These are phyloP conservation scores for Dascyllus trimaculatus DNA, from an alignment of 2,113 vertebrate species.

Conservation along the genomic window DNA sequence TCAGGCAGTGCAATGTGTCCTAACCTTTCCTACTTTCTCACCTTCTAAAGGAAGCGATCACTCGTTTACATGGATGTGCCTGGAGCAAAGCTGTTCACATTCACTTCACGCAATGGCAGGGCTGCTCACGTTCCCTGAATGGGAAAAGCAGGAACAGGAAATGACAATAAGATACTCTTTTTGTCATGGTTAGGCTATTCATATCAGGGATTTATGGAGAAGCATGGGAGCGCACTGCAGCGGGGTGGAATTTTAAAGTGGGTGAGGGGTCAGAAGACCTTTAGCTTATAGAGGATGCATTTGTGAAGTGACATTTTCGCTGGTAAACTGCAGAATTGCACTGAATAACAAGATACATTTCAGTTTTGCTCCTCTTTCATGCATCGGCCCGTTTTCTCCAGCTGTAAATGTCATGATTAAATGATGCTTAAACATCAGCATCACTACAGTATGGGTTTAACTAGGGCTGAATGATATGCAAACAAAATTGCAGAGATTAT, in stretches of 20 bases:
- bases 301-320: not conserved
- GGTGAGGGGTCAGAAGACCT: not conserved
- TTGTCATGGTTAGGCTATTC: not conserved
- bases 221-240: conserved; percentile 19
- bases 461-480: no score
- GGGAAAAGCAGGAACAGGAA: conserved; percentile 14
- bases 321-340: not conserved
- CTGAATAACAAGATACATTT: no score
- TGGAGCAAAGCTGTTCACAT: conserved; percentile 25
- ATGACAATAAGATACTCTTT: conserved; percentile 7
- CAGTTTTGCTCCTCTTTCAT: not conserved
- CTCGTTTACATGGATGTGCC: conserved; percentile 29
- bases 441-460: not conserved
- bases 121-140: conserved; percentile 22
- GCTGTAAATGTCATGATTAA: not conserved
- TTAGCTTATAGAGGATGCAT: not conserved
- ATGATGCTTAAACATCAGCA: not conserved
- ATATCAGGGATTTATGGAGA: not conserved
- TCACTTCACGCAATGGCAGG: conserved; percentile 12
- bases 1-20: conserved; percentile 5
- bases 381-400: not conserved
- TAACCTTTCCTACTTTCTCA: conserved; percentile 3
- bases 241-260: not conserved
- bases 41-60: not conserved
- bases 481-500: no score